Evolutionary conservation across 2,113 vertebrate species (phyloP), one percentile per base, ranked within the genome.

Genomic region (Telmatochromis brachygnathus): DNA sequence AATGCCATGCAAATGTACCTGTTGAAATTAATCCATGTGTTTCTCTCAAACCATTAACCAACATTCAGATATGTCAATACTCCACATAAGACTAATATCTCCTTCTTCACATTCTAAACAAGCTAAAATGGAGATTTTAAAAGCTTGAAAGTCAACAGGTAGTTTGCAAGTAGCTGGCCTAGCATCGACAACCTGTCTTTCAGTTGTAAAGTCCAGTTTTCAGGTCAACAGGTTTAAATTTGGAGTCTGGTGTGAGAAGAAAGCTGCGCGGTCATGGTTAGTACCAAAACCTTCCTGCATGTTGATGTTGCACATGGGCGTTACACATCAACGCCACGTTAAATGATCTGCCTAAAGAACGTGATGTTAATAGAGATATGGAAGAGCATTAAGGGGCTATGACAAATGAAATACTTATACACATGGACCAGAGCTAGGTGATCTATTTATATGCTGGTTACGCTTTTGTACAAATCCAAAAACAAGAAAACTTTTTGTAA

Each of bases 361-460:
- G 26, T 92, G 93, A 89, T 92, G 95, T 94, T 96, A 93, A 95
- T 73, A 84, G 81, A 73, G 73, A 60, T 26, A 86, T 92, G 89
- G 84, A 90, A 21, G 87, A 89, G 91, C 88, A 92, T 94, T 95
- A 94, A 88, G 65, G 42, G 81, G 85, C 87, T 85, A 2, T 89
- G 91, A 89, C 30, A 81, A 49, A 89, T 88, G 87, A 87, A 21
- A 8, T 60, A 35, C 51, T 51, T 54, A 28, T 3, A 51, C 49
- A 51, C 30, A 47, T 5, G 35, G 53, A 54, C 23, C 49, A 81
- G 54, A 47, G 37, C 23, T 47, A 37, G 62, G 11, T 17, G 53
- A 73, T 35, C 60, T 15, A 26, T 33, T n/a, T 77, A 49, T 77
- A 51, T 77, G 45, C 45, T 77, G 73, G 45, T 77, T 77, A 13